A percentile compares a stretch with the other conserved stretches of the same genome.
Conservation (phyloP, 2,113 vertebrate species). For the Hydrochoerus hydrochaeris region DNA sequence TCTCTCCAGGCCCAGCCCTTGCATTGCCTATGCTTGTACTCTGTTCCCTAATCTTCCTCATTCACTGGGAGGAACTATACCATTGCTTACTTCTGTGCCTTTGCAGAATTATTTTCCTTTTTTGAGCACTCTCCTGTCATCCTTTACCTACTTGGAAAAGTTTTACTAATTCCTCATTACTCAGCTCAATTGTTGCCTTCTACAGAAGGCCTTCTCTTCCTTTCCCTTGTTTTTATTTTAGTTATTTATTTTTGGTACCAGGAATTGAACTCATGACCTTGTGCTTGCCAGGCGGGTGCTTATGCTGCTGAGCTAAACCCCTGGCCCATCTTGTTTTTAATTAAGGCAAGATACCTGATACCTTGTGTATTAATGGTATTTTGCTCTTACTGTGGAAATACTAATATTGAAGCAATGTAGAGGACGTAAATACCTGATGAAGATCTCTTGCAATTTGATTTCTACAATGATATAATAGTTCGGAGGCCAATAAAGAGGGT, state of each 20-base stretch:
- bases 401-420: background rate
- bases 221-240: no score
- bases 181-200: background rate
- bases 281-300: no score
- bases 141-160: background rate
- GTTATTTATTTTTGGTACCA: no score
- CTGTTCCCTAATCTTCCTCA: background rate
- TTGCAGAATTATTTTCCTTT: background rate
- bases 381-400: background rate
- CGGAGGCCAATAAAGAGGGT: background rate
- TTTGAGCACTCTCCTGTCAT: background rate
- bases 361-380: background rate
- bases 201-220: background rate
- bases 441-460: background rate
- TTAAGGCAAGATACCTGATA: background rate
- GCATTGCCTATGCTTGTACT: background rate
- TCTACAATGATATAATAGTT: background rate
- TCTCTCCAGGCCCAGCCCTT: background rate
- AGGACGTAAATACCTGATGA: background rate
- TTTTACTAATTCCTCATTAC: conserved; percentile 2
- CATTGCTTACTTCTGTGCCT: background rate
- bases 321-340: background rate
- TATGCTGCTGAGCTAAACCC: no score
- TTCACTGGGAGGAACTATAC: background rate
- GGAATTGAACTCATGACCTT: no score